Conservation (phyloP, 2,888 invertebrate species). For the Drosophila austrosaltans region DNA sequence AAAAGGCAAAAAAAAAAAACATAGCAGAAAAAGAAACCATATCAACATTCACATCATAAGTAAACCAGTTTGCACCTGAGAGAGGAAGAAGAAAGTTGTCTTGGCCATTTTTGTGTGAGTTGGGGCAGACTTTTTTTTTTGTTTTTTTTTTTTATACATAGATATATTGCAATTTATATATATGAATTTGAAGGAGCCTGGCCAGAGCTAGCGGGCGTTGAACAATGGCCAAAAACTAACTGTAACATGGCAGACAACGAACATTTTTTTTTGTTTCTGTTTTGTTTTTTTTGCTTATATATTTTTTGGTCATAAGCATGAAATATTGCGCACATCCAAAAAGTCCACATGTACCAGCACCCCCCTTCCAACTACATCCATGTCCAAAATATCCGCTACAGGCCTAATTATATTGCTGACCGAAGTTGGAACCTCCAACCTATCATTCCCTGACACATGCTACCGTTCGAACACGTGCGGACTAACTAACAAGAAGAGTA, state of each 20-base stretch:
- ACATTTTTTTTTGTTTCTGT: conserved; percentile 19
- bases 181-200: conserved; percentile 58
- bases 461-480: conserved; percentile 65
- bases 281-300: conserved; percentile 3
- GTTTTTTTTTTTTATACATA: conserved; percentile 51
- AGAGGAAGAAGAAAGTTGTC: conserved; percentile 79
- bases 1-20: conserved; percentile 39
- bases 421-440: conserved; percentile 38
- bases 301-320: conserved; percentile 70
- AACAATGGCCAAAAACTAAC: conserved; percentile 73
- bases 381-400: conserved; percentile 59
- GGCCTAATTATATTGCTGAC: conserved; percentile 74
- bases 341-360: conserved; percentile 46
- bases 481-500: conserved; percentile 41
- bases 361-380: neutral
- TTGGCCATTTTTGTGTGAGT: conserved; percentile 70
- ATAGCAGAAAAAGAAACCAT: conserved; percentile 74
- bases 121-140: conserved; percentile 42
- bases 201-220: conserved; percentile 58
- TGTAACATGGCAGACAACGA: conserved; percentile 67
- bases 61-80: conserved; percentile 79
- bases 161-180: conserved; percentile 44
- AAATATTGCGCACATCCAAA: conserved; percentile 74
- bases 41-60: conserved; percentile 79
- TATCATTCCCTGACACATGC: conserved; percentile 66